A percentile compares a stretch with the other conserved stretches of the same genome.
phyloP scores from a whole-genome alignment of 2,797 vertebrate genomes.

The Pangasius krempfi region DNA sequence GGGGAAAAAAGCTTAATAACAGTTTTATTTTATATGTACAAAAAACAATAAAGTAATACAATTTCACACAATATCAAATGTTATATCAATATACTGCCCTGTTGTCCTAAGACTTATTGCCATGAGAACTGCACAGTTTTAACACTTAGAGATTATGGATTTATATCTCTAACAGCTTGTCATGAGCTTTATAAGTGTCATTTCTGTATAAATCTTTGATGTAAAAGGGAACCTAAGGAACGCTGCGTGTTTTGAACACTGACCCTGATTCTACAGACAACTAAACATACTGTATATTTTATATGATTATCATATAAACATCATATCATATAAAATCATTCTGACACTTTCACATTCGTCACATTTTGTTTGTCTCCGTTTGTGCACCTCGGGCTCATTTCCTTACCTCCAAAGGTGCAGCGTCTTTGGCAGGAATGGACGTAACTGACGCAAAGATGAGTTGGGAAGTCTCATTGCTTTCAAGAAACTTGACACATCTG shows the following conservation, averaged over 20 bases:
- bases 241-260: not conserved
- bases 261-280: not conserved
- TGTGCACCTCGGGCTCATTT: not conserved
- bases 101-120: not conserved
- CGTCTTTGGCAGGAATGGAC: slow-evolving; percentile 89
- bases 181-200: not conserved
- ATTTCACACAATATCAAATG: not conserved
- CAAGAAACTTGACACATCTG: slow-evolving; percentile 95
- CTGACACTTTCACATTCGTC: not conserved
- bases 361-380: not conserved
- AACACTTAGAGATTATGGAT: not conserved
- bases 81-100: not conserved
- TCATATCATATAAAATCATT: not conserved
- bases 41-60: not conserved
- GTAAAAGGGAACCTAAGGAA: not conserved
- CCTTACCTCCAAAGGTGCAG: slow-evolving; percentile 86
- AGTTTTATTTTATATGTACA: not conserved
- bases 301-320: not conserved
- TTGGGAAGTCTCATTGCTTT: slow-evolving; percentile 89
- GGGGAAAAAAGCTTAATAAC: not conserved
- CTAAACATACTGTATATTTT: not conserved
- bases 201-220: not conserved
- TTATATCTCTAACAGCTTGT: not conserved
- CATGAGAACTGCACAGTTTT: not conserved
- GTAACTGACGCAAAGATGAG: slow-evolving; percentile 91